Evolutionary conservation across 1,140 invertebrate genomes (phyloP), one percentile per base, ranked within the genome.

Genomic region (Aphaenogaster ashmeadi): DNA sequence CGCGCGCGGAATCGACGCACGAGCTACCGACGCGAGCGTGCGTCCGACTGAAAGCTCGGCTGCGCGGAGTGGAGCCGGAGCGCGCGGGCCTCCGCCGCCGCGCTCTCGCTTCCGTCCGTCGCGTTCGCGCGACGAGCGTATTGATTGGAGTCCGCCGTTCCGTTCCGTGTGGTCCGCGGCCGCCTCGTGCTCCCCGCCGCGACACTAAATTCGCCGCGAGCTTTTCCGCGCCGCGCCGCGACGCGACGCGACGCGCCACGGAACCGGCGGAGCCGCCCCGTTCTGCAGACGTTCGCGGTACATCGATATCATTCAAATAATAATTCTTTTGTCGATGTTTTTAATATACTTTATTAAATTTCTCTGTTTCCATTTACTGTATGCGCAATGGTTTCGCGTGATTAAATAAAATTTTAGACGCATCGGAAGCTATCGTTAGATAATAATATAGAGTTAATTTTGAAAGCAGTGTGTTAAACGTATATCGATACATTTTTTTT

Each of bases 51-150:
- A 93, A 92, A 93, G 88, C 89, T 89, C 89, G 60, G 52, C 56
- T 69, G 69, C 41, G 38, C 41, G 60, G 62, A 44, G 74, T 44
- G 13, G 56, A 44, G 52, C 54, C 56, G 41, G 50, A 58, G 27
- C 64, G 80, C 87, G 89, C 87, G 88, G 86, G 50, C 50, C 84
- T 75, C 83, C 52, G 52, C 72, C 89, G 21, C 66, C 79, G 50
- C 27, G 27, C 18, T 47, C 66, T 69, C 33, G 41, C 66, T 80
- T 87, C 50, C 69, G 54, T 66, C 52, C 64, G 79, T 80, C 87
- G 80, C 87, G 87, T 91, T 86, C 75, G 75, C 78, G 90, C 92
- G 92, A 92, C 92, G 91, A 92, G 89, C 93, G 91, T 94, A 94
- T 94, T 94, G 94, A 94, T 94, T 94, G 89, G 67, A 74, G 67